Percentiles rank a stretch among this genome's conserved stretches.
phyloP scores from a whole-genome alignment of 2,797 vertebrate genomes.

The Enteromius unitaeniatus region DNA sequence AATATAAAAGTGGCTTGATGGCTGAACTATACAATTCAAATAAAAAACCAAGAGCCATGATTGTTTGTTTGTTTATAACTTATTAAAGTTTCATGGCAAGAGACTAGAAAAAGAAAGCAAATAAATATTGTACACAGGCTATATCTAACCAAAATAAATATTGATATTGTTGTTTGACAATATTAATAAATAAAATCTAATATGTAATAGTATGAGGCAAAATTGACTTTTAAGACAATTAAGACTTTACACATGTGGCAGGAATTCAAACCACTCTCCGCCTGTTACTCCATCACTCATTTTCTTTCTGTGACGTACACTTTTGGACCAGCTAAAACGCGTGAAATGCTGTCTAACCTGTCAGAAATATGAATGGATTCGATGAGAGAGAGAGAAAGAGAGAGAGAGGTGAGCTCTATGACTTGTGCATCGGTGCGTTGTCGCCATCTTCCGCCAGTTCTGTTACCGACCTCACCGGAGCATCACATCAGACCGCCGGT shows the following conservation, averaged over 20 bases:
- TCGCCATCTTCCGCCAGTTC: slow-evolving; percentile 61
- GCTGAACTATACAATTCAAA: neutral
- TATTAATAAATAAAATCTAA: neutral
- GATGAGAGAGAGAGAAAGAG: neutral
- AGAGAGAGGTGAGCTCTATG: slow-evolving; percentile 20
- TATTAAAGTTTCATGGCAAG: neutral
- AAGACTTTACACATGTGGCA: neutral
- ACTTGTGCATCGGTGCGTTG: slow-evolving; percentile 54
- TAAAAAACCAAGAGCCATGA: neutral
- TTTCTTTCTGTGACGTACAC: neutral
- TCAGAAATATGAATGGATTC: neutral
- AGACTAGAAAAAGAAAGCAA: neutral
- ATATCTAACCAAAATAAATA: neutral
- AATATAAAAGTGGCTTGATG: neutral
- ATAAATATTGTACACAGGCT: neutral
- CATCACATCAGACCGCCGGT: slow-evolving; percentile 61
- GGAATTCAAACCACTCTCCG: neutral
- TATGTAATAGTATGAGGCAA: neutral
- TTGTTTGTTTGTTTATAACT: neutral
- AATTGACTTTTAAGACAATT: neutral
- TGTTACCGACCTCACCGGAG: slow-evolving; percentile 55
- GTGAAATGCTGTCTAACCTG: neutral
- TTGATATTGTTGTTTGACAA: neutral
- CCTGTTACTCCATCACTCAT: neutral
- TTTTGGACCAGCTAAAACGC: neutral